Evolutionary conservation across 2,888 invertebrate species (phyloP).

Genomic region (Microctonus brassicae): DNA sequence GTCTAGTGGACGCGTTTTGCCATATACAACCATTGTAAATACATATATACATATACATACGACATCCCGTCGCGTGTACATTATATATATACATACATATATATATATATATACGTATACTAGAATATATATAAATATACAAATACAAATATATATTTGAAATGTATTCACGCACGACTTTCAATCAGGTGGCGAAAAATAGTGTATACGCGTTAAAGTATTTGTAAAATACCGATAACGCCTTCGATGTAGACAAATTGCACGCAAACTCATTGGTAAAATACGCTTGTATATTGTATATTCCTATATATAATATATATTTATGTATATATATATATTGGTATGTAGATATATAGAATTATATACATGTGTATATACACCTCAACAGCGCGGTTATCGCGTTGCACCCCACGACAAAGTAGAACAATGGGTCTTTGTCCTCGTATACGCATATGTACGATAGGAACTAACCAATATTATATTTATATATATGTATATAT

Average conservation of each 20-base stretch:
- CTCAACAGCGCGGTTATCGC: conserved; percentile 18
- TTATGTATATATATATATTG: too few species aligned
- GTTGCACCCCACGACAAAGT: conserved; percentile 30
- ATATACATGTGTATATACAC: background rate
- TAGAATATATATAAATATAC: too few species aligned
- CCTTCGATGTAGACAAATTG: conserved; percentile 20
- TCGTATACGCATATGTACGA: conserved; percentile 19
- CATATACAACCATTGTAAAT: background rate
- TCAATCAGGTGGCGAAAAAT: conserved; percentile 29
- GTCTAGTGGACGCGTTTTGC: conserved; percentile 29
- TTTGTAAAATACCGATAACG: conserved; percentile 20
- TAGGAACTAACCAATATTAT: conserved; percentile 20
- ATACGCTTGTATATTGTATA: background rate
- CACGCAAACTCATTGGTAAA: conserved; percentile 23
- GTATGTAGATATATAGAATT: too few species aligned
- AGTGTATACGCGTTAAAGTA: conserved; percentile 1
- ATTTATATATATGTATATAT: background rate
- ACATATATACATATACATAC: too few species aligned
- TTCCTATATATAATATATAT: too few species aligned
- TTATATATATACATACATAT: background rate
- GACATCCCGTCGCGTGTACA: background rate
- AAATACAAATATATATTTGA: too few species aligned
- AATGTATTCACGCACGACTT: background rate
- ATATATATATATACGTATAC: background rate
- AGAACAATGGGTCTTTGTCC: conserved; percentile 33